Conservation (phyloP, 2,797 vertebrate species). For the Tragelaphus oryx region DNA sequence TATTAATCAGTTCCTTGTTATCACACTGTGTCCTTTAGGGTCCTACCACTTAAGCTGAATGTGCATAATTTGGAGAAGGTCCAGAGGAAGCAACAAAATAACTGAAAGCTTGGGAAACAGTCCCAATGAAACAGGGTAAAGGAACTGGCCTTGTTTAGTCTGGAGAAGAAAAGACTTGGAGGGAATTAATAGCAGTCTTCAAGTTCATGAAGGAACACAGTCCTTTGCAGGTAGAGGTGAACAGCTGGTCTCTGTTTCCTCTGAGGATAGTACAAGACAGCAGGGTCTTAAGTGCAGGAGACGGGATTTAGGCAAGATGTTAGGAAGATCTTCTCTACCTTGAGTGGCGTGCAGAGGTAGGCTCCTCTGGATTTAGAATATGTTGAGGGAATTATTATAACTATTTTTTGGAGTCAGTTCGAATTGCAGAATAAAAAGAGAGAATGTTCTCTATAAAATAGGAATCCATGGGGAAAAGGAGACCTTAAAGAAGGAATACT, state of each 20-base stretch:
- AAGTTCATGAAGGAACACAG: constrained; percentile 58
- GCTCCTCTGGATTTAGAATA: not conserved
- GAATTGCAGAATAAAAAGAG: constrained; percentile 36
- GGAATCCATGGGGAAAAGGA: not conserved
- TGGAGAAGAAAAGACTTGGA: constrained; percentile 53
- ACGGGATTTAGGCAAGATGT: constrained; percentile 13
- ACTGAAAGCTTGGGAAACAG: constrained; percentile 39
- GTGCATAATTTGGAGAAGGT: constrained; percentile 45
- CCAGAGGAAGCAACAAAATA: constrained; percentile 42
- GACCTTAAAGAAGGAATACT: not conserved
- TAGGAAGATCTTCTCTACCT: constrained; percentile 5
- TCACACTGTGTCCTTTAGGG: not conserved
- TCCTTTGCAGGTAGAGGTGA: constrained; percentile 64
- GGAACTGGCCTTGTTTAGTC: constrained; percentile 66
- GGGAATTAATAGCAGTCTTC: constrained; percentile 52
- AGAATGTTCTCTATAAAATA: not conserved
- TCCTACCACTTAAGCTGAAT: not conserved
- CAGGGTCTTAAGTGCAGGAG: not conserved
- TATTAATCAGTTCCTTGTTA: constrained; percentile 39
- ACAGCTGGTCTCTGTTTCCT: constrained; percentile 66
- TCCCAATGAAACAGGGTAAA: constrained; percentile 30
- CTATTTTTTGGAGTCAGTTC: not conserved
- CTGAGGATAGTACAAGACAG: constrained; percentile 15
- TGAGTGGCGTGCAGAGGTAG: not conserved
- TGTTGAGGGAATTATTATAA: not conserved